Percentiles rank a stretch among this genome's conserved stretches.
Evolutionary conservation across 2,113 vertebrate species (phyloP).

Genomic region (Microtus pennsylvanicus): DNA sequence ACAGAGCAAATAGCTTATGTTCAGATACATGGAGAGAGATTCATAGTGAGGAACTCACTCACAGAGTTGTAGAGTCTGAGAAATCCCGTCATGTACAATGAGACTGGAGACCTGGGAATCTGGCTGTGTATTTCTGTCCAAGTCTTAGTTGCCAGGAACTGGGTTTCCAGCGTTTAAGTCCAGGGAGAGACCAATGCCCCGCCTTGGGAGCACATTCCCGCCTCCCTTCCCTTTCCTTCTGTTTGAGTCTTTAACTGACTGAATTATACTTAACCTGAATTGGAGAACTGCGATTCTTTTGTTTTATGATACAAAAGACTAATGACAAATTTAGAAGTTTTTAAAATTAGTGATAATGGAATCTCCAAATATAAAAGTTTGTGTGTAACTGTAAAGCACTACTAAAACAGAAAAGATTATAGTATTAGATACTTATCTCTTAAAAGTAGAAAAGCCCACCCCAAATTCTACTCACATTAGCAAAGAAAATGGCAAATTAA

Average conservation of each 20-base stretch:
- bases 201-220: not conserved
- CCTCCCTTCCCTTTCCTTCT: not conserved
- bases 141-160: not conserved
- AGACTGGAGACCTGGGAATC: not conserved
- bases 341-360: slow-evolving; percentile 5
- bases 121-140: not conserved
- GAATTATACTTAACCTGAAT: not conserved
- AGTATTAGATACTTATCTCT: not conserved
- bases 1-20: not conserved
- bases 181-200: not conserved
- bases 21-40: not conserved
- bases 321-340: not conserved
- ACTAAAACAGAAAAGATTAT: not conserved
- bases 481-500: not conserved
- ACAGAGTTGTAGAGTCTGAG: not conserved
- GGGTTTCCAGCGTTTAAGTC: not conserved
- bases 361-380: not conserved
- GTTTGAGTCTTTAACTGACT: not conserved
- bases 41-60: not conserved
- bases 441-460: not conserved
- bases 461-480: not conserved
- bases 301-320: not conserved
- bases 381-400: not conserved
- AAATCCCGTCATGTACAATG: not conserved
- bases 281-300: not conserved